Evolutionary conservation across 1,140 invertebrate species (phyloP).

Genomic region (Brachystomella parvula): DNA sequence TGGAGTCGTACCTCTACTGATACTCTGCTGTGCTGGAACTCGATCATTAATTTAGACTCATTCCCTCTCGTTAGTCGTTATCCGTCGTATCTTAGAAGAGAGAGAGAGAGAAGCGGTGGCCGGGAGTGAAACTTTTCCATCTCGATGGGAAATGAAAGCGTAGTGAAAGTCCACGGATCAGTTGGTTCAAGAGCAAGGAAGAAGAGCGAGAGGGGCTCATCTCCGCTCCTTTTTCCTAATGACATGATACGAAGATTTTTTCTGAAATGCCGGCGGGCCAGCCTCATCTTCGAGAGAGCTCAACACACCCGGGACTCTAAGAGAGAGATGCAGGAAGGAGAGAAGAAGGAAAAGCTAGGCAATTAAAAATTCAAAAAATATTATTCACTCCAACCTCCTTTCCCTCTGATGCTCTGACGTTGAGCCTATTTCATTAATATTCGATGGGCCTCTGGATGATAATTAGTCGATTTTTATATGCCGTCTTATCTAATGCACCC

Average conservation of each 20-base stretch:
- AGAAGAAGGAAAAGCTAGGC: conserved; percentile 31
- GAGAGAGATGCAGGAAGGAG: conserved; percentile 19
- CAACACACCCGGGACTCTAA: conserved; percentile 26
- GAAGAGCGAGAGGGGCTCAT: too few relatives aligned
- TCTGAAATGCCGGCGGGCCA: too few relatives aligned
- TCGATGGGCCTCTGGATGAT: conserved; percentile 38
- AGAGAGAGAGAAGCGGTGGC: background rate
- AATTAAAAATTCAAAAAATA: conserved; percentile 39
- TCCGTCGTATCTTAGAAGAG: background rate
- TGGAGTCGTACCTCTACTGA: background rate
- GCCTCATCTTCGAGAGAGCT: too few relatives aligned
- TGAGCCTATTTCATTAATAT: conserved; percentile 39
- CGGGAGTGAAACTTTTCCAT: background rate
- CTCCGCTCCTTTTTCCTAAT: background rate
- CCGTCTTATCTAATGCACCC: conserved; percentile 36
- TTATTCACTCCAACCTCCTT: conserved; percentile 23
- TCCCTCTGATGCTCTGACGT: conserved; percentile 28
- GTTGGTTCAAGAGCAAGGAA: conserved; percentile 22
- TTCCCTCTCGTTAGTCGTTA: conserved; percentile 11
- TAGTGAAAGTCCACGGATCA: conserved; percentile 24
- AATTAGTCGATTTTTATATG: conserved; percentile 38
- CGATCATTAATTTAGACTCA: conserved; percentile 36
- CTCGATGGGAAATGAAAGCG: conserved; percentile 1
- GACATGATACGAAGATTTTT: too few relatives aligned
- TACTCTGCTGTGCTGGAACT: conserved; percentile 21